A percentile compares a stretch with the other conserved stretches of the same genome.
Conservation (phyloP, 2,797 vertebrate genomes). For the Florisuga fusca region DNA sequence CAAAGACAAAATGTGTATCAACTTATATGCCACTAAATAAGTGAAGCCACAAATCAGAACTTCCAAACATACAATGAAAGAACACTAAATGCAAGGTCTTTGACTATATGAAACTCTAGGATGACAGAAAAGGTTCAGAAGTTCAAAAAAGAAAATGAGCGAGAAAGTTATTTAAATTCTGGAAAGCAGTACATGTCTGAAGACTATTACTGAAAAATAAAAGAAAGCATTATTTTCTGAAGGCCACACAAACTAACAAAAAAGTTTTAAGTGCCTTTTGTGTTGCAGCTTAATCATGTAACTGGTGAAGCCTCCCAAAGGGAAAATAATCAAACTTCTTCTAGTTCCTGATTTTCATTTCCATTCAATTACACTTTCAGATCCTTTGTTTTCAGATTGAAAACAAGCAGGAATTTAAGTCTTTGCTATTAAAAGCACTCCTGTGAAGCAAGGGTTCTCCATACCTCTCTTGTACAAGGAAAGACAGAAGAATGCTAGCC, state of each 20-base stretch:
- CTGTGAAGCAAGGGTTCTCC: fast-evolving
- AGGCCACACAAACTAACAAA: neutral
- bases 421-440: neutral
- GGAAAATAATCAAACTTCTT: neutral
- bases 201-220: neutral
- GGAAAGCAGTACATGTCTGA: neutral
- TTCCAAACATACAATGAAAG: neutral
- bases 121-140: neutral
- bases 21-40: neutral
- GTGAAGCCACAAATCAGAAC: neutral
- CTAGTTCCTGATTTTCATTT: neutral
- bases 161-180: neutral
- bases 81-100: neutral
- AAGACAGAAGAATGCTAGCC: neutral
- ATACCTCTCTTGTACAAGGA: neutral
- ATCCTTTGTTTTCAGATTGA: neutral
- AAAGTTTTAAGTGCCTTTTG: neutral
- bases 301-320: neutral
- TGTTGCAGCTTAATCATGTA: neutral
- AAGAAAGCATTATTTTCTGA: neutral
- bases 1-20: neutral
- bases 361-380: neutral
- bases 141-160: neutral
- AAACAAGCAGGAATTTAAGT: neutral
- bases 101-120: neutral